Percentiles rank a stretch among this genome's conserved stretches.
Evolutionary conservation across 2,888 invertebrate genomes (phyloP).

Genomic region (Lampropteryx suffumata): DNA sequence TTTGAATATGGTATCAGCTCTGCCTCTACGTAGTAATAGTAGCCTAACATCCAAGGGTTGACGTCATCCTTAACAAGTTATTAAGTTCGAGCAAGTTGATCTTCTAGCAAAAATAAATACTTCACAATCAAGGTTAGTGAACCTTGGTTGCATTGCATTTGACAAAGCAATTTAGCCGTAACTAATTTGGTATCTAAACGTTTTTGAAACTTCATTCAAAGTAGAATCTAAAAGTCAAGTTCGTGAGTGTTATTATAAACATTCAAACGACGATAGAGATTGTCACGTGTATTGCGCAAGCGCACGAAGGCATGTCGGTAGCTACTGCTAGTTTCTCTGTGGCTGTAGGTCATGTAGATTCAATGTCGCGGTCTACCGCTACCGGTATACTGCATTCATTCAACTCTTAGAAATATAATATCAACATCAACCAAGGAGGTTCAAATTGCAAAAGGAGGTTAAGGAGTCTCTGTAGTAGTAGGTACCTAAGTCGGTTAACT

Average conservation of each 20-base stretch:
- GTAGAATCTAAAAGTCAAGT: slow-evolving; percentile 35
- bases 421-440: too few species aligned
- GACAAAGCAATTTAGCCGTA: slow-evolving; percentile 3
- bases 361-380: slow-evolving; percentile 26
- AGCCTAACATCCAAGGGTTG: too few species aligned
- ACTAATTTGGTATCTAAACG: slow-evolving; percentile 1
- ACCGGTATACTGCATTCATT: slow-evolving; percentile 3
- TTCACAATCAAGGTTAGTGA: slow-evolving; percentile 1
- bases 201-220: slow-evolving; percentile 8
- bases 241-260: slow-evolving; percentile 26
- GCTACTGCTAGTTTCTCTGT: slow-evolving; percentile 7
- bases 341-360: slow-evolving; percentile 26
- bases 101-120: not conserved
- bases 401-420: too few species aligned
- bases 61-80: too few species aligned
- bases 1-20: too few species aligned
- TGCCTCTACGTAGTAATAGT: too few species aligned
- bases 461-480: too few species aligned
- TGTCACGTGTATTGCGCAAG: slow-evolving; percentile 31
- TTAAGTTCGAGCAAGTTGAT: too few species aligned
- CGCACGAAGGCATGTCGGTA: slow-evolving; percentile 16
- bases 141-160: slow-evolving; percentile 11
- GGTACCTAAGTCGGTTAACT: too few species aligned
- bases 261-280: slow-evolving; percentile 23
- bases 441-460: too few species aligned